Evolutionary conservation across 1,140 invertebrate genomes (phyloP).

Genomic region (Orius insidiosus): DNA sequence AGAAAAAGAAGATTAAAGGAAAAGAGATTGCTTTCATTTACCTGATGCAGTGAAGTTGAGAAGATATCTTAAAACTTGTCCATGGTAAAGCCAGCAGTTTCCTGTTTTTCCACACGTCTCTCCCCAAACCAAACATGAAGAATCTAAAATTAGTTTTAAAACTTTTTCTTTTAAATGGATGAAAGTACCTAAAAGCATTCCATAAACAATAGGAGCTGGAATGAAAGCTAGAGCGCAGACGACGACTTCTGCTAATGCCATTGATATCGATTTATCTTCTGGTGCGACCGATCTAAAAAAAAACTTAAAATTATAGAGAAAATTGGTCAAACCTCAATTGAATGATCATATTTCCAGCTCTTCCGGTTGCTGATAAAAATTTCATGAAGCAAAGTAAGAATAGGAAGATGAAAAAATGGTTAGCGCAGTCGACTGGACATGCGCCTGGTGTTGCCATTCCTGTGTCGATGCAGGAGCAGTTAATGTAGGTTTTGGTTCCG

Average conservation of each 20-base stretch:
- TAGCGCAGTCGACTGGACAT: conserved; percentile 21
- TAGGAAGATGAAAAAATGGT: conserved; percentile 21
- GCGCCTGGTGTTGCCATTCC: conserved; percentile 16
- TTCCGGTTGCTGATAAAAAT: conserved; percentile 21
- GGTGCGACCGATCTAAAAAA: conserved; percentile 24
- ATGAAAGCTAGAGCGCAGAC: conserved; percentile 23
- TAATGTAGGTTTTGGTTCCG: conserved; percentile 28
- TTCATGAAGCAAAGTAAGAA: conserved; percentile 17
- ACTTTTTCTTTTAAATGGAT: neutral
- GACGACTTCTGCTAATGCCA: conserved; percentile 24
- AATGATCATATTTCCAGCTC: conserved; percentile 22
- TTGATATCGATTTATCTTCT: conserved; percentile 25
- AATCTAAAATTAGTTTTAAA: conserved; percentile 19
- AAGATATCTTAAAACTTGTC: conserved; percentile 20
- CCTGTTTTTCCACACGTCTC: conserved; percentile 23
- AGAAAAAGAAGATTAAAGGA: too few relatives aligned
- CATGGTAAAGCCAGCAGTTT: conserved; percentile 26
- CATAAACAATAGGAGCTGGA: conserved; percentile 26
- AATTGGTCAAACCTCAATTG: conserved; percentile 23
- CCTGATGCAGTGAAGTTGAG: conserved; percentile 20
- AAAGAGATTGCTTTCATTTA: neutral
- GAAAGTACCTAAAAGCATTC: conserved; percentile 23
- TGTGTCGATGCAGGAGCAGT: conserved; percentile 20
- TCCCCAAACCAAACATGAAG: conserved; percentile 24
- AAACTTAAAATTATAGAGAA: conserved; percentile 5